phyloP scores from a whole-genome alignment of 2,888 invertebrate genomes.

The Tenodera sinensis region DNA sequence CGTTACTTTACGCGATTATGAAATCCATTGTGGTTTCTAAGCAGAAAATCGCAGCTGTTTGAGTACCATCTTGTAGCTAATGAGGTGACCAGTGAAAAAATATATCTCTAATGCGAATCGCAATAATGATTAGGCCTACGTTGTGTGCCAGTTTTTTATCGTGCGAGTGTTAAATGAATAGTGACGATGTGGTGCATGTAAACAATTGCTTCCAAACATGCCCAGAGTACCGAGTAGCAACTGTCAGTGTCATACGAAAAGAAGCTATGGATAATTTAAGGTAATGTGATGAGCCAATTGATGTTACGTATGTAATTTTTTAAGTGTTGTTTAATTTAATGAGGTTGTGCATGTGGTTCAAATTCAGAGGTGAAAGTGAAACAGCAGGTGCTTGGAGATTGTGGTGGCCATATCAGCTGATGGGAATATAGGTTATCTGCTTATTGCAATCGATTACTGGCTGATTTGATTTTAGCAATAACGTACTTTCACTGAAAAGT shows the following conservation, averaged over 20 bases:
- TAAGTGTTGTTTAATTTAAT: too few species aligned
- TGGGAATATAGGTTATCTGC: not conserved
- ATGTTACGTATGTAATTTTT: too few species aligned
- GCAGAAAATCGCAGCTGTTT: not conserved
- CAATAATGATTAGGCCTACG: not conserved
- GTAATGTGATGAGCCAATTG: not conserved
- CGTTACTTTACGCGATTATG: not conserved
- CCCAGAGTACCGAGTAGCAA: not conserved
- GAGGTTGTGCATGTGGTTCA: too few species aligned
- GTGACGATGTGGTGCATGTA: not conserved
- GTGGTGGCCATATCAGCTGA: not conserved
- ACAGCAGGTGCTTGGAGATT: not conserved
- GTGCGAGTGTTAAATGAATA: not conserved
- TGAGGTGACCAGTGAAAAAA: not conserved
- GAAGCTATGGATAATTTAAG: constrained; percentile 7
- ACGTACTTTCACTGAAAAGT: too few species aligned
- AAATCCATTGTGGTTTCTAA: not conserved
- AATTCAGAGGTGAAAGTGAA: not conserved
- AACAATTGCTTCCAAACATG: not conserved
- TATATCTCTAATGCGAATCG: not conserved
- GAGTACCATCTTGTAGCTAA: not conserved
- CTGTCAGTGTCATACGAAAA: not conserved
- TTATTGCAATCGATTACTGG: not conserved
- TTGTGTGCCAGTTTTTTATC: not conserved
- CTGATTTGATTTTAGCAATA: not conserved